These are phyloP conservation scores for Drosophila neoperkinsi DNA, from an alignment of 2,888 invertebrate species.

Conservation along the genomic window DNA sequence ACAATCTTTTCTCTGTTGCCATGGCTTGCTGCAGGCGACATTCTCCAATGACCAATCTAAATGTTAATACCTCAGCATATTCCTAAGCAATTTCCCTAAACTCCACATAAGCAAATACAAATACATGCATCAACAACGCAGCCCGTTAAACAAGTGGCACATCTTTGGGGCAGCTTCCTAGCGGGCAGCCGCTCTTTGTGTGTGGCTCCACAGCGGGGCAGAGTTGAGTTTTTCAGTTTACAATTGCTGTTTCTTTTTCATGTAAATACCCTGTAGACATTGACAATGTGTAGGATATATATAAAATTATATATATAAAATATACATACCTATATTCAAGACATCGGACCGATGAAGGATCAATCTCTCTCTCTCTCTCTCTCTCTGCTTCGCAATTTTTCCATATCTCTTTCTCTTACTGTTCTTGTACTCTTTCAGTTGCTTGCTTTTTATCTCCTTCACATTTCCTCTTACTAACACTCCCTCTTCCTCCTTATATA, in stretches of 20 bases:
- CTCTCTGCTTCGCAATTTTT: not conserved
- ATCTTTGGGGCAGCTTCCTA: constrained; percentile 35
- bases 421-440: not conserved
- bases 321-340: not conserved
- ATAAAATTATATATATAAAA: not conserved
- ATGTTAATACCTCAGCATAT: constrained; percentile 50
- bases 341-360: not conserved
- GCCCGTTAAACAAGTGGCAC: constrained; percentile 56
- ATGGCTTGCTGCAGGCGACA: constrained; percentile 10
- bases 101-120: constrained; percentile 35
- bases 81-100: constrained; percentile 46
- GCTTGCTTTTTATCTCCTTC: not conserved
- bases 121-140: constrained; percentile 18
- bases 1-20: constrained; percentile 5
- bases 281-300: not conserved
- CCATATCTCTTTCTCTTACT: not conserved
- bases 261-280: constrained; percentile 2
- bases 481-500: not conserved
- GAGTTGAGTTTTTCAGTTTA: constrained; percentile 4
- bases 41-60: constrained; percentile 28
- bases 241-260: constrained; percentile 2
- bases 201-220: constrained; percentile 41
- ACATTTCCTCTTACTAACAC: not conserved
- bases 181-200: constrained; percentile 36
- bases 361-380: not conserved